phyloP scores from a whole-genome alignment of 2,113 vertebrate genomes.

The Poeciliopsis prolifica region DNA sequence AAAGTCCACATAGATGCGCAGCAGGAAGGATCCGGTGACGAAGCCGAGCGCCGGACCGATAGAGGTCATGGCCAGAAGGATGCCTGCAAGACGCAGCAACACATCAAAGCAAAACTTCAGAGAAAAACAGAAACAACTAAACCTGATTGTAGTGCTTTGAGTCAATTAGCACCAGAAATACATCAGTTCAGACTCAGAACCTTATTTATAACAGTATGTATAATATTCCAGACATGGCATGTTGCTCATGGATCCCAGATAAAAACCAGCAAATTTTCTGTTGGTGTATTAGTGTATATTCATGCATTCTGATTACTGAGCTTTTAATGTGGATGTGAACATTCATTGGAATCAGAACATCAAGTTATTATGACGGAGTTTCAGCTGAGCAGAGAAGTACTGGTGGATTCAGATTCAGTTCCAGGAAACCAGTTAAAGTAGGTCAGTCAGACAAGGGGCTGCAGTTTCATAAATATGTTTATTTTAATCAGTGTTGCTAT shows the following conservation, averaged over 20 bases:
- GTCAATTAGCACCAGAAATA: too few relatives aligned
- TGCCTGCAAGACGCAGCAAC: slow-evolving; percentile 73
- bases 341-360: neutral
- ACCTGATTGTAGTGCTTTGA: too few relatives aligned
- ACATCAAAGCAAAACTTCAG: neutral
- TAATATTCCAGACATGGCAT: too few relatives aligned
- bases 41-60: slow-evolving; percentile 89
- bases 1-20: slow-evolving; percentile 88
- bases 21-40: slow-evolving; percentile 83
- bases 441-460: neutral
- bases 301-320: too few relatives aligned
- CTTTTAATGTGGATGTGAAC: too few relatives aligned
- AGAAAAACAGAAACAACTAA: neutral
- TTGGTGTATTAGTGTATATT: too few relatives aligned
- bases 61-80: slow-evolving; percentile 87
- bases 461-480: neutral
- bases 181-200: too few relatives aligned
- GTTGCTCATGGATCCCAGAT: too few relatives aligned
- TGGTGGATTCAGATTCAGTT: neutral
- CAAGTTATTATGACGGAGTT: neutral
- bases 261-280: too few relatives aligned
- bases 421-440: slow-evolving; percentile 7
- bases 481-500: neutral
- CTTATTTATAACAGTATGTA: neutral
- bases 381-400: too few relatives aligned